Base-by-base conservation (phyloP, 2,888 invertebrate species). In the Hoplodrina ambigua region DNA sequence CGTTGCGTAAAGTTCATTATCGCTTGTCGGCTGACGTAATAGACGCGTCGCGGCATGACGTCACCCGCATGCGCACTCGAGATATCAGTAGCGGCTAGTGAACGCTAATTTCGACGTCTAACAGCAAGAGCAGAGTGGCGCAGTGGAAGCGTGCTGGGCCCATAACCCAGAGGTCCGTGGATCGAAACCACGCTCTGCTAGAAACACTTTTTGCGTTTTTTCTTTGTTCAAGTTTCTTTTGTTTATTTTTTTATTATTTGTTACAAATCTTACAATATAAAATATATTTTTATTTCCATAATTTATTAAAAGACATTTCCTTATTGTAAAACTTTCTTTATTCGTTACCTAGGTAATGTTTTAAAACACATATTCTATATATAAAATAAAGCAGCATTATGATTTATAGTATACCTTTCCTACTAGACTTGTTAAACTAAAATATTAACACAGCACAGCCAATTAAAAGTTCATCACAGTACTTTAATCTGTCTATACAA, bases 141-240 rank as follows among this genome's bases (percentile, higher is more conserved):
- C 97, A 97, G 97, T 97, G 97, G 97, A 97, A 97, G 97, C 97
- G 97, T 97, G 97, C 97, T 97, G 97, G 97, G 97, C 97, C 97
- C 97, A 97, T 97, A 97, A 97, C 97, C 97, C 98, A 98, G 98
- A 98, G 98, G 97, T 98, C 98, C 97, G 98, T 98, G 97, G 97
- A 97, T 97, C 97, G 97, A 97, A 97, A 97, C 97, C 97, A 97
- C 97, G 97, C 97, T 97, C 97, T 97, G 97, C 97, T 97, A 97
- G 33, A 62, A 69, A 30, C 4, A 7, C 37, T 79, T 85, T 88
- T 88, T 87, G 83, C 60, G 4, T 46, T 79, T 84, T 82, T 70
- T 68, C 70, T 68, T 54, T 46, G 6, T 76, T 25, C 0, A 6
- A 3, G 11, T 44, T 25, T 8, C 57, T 15, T 53, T 41, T 50